phyloP scores from a whole-genome alignment of 2,797 vertebrate species.

The Sitta carolinensis region DNA sequence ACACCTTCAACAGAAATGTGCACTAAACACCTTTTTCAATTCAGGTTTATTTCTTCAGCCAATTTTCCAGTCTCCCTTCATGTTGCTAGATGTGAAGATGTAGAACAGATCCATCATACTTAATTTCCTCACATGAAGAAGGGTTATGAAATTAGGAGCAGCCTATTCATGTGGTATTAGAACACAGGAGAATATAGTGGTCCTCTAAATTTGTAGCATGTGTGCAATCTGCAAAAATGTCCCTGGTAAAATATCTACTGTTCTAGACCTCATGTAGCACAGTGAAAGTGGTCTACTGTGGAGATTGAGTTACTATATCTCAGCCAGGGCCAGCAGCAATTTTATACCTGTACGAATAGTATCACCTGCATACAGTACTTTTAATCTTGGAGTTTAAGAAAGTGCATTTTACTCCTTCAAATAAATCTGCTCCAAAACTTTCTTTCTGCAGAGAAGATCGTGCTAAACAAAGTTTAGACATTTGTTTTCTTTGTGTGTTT shows the following conservation, averaged over 20 bases:
- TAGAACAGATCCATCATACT: neutral
- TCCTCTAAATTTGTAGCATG: neutral
- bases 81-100: neutral
- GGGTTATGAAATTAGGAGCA: neutral
- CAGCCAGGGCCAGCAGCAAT: neutral
- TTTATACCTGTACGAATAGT: neutral
- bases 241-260: neutral
- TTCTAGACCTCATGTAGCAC: neutral
- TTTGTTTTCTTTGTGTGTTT: neutral
- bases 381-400: neutral
- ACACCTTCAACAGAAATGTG: neutral
- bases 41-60: neutral
- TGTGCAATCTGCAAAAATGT: neutral
- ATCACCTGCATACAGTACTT: rapidly evolving
- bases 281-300: neutral
- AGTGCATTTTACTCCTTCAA: neutral
- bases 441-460: neutral
- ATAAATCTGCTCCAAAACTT: neutral
- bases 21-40: neutral
- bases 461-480: neutral
- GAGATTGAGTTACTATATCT: neutral
- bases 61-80: neutral
- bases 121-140: neutral
- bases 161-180: neutral
- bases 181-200: rapidly evolving